Conservation (phyloP, 2,888 invertebrate species). For the Hydriomena furcata region DNA sequence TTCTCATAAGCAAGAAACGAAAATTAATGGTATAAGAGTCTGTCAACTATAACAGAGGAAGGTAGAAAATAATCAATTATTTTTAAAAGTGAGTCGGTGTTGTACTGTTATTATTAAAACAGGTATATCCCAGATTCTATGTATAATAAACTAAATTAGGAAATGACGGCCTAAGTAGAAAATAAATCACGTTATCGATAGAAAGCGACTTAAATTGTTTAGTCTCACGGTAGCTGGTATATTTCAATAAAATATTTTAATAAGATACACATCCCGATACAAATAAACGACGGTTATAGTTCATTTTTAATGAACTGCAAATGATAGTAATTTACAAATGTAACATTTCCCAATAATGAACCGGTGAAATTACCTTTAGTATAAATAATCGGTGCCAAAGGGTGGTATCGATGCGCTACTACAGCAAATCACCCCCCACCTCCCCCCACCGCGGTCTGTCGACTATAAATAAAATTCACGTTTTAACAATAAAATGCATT, state of each 20-base stretch:
- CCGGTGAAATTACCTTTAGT: conserved; percentile 80
- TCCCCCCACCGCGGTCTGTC: conserved; percentile 68
- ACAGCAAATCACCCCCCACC: conserved; percentile 77
- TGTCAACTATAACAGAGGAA: too few species aligned
- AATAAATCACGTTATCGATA: conserved; percentile 1
- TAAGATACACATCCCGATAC: conserved; percentile 18
- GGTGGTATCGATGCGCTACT: conserved; percentile 78
- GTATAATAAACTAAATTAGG: too few species aligned
- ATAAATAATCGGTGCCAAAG: conserved; percentile 81
- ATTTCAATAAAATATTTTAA: conserved; percentile 28
- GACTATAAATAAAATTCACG: conserved; percentile 83
- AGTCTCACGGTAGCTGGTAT: not conserved
- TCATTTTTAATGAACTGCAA: conserved; percentile 78
- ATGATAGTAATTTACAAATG: conserved; percentile 76
- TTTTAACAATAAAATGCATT: conserved; percentile 84
- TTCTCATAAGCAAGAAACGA: too few species aligned
- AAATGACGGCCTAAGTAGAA: not conserved
- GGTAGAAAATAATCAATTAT: too few species aligned
- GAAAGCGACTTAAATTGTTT: conserved; percentile 1
- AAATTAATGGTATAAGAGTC: too few species aligned
- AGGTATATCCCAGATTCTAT: too few species aligned
- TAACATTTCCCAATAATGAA: conserved; percentile 81
- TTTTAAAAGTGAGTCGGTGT: too few species aligned
- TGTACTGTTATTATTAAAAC: too few species aligned
- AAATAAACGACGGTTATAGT: conserved; percentile 40